Evolutionary conservation across 2,888 invertebrate species (phyloP).

Genomic region (Lasius platythorax): DNA sequence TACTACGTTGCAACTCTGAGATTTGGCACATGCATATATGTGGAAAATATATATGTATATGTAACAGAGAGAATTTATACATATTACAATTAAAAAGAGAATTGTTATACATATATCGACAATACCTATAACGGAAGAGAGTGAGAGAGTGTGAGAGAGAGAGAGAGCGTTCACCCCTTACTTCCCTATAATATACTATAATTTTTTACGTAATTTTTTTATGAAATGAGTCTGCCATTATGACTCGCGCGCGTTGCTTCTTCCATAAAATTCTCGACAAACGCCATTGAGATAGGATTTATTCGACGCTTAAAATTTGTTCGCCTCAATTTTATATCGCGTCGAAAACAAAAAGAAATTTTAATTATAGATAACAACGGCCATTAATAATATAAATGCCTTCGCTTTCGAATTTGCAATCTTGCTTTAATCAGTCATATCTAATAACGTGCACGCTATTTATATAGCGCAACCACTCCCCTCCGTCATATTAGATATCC

Average conservation of each 20-base stretch:
- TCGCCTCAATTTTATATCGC: neutral
- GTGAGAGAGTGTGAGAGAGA: no score
- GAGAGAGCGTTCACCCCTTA: neutral
- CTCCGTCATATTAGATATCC: constrained; percentile 64
- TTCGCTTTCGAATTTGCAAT: constrained; percentile 28
- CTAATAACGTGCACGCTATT: constrained; percentile 41
- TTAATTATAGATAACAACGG: neutral
- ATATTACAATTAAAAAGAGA: constrained; percentile 61
- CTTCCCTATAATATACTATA: neutral
- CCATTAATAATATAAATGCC: neutral
- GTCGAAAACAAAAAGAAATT: neutral
- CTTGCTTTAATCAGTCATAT: constrained; percentile 42
- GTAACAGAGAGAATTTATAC: constrained; percentile 31
- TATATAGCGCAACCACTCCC: constrained; percentile 25
- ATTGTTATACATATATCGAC: constrained; percentile 46
- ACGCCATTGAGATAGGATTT: neutral
- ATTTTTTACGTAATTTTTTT: neutral
- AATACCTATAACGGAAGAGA: neutral
- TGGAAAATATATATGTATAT: constrained; percentile 9
- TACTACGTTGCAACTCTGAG: constrained; percentile 14
- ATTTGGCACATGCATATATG: constrained; percentile 2
- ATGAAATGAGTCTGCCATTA: neutral
- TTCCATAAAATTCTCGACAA: neutral
- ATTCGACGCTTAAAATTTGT: neutral
- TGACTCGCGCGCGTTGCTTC: neutral